Evolutionary conservation across 2,113 vertebrate species (phyloP).

Genomic region (Pipa parva): DNA sequence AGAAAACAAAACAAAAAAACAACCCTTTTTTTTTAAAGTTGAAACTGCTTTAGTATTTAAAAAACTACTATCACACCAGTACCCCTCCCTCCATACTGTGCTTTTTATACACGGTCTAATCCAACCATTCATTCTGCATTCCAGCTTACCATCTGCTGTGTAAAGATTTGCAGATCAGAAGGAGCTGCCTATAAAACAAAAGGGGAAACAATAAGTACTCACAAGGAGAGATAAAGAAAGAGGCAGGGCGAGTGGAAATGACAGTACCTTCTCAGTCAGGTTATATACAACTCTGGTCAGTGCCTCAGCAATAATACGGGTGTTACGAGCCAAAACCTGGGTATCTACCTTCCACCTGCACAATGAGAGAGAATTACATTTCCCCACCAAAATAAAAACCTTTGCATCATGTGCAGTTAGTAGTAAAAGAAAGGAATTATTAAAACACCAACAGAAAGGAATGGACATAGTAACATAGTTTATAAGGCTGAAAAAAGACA

Average conservation of each 20-base stretch:
- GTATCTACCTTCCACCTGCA: constrained; percentile 82
- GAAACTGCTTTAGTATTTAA: too few species aligned
- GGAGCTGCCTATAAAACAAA: constrained; percentile 71
- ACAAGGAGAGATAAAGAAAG: not conserved
- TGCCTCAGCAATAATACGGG: constrained; percentile 85
- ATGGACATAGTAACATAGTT: too few species aligned
- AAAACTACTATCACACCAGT: too few species aligned
- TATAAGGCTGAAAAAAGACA: too few species aligned
- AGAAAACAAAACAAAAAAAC: too few species aligned
- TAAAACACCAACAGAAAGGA: not conserved
- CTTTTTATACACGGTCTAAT: too few species aligned
- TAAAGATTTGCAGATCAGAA: constrained; percentile 89
- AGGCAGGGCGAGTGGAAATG: accelerated
- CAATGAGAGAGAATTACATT: not conserved
- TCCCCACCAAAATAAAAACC: too few species aligned
- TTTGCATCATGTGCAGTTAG: too few species aligned
- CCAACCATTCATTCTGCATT: too few species aligned
- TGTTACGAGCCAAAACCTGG: constrained; percentile 82
- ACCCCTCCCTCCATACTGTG: too few species aligned
- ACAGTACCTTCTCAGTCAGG: constrained; percentile 87
- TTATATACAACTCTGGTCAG: constrained; percentile 95
- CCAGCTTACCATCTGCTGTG: constrained; percentile 89
- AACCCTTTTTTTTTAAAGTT: too few species aligned
- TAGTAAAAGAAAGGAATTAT: too few species aligned
- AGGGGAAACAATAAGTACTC: not conserved